Conservation (phyloP, 1,140 invertebrate species). For the Zophobas morio region DNA sequence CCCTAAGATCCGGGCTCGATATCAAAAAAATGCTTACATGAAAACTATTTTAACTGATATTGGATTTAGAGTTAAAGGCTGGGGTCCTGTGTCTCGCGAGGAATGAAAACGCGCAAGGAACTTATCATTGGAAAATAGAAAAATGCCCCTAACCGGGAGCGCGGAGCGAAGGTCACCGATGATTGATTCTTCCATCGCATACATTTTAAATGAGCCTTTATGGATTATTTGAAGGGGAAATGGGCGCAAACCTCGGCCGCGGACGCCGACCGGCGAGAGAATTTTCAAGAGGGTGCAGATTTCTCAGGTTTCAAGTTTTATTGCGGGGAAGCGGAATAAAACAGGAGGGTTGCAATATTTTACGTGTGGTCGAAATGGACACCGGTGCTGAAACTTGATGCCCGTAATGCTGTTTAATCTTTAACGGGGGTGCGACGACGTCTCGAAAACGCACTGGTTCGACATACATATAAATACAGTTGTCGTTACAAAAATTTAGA, state of each 20-base stretch:
- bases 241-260: conserved; percentile 17
- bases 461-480: no score
- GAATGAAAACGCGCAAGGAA: conserved; percentile 47
- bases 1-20: conserved; percentile 21
- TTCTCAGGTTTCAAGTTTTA: no score
- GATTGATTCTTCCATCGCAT: conserved; percentile 47
- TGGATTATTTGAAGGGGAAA: conserved; percentile 38
- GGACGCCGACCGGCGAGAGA: no score
- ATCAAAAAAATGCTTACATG: conserved; percentile 55
- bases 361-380: no score
- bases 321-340: no score
- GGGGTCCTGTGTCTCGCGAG: conserved; percentile 44
- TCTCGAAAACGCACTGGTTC: no score
- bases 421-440: no score
- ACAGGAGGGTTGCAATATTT: no score
- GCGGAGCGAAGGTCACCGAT: conserved; percentile 42
- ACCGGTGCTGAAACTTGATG: no score
- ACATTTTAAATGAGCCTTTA: conserved; percentile 44
- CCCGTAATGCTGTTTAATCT: no score
- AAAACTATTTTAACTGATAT: conserved; percentile 57
- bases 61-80: conserved; percentile 42
- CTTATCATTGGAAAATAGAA: conserved; percentile 57
- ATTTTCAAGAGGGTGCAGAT: no score
- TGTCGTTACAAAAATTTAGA: no score
- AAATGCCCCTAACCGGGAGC: conserved; percentile 44